Percentiles rank a stretch among this genome's conserved stretches.
phyloP scores from a whole-genome alignment of 2,888 invertebrate species.

The Sclerodermus sp. region DNA sequence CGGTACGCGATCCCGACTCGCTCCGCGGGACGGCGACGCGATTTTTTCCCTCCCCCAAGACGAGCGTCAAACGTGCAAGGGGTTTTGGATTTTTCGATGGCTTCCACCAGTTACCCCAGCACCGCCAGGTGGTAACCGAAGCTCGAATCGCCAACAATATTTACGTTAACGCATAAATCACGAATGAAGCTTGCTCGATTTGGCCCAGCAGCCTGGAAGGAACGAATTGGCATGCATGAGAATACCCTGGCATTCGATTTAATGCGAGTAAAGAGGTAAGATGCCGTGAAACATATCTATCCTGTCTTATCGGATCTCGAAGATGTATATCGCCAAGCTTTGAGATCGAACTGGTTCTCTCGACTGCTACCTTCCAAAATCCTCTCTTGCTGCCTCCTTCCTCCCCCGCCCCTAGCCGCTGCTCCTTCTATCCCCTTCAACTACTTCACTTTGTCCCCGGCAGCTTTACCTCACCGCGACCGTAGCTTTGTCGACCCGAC shows the following conservation, averaged over 20 bases:
- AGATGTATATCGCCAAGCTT: conserved; percentile 46
- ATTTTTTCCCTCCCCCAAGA: too few species aligned
- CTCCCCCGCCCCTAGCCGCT: conserved; percentile 3
- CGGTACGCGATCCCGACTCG: too few species aligned
- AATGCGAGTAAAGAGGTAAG: conserved; percentile 54
- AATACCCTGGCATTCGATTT: conserved; percentile 54
- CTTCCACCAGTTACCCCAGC: too few species aligned
- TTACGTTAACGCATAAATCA: conserved; percentile 55
- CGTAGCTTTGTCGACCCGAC: conserved; percentile 18
- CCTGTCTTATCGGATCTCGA: conserved; percentile 51
- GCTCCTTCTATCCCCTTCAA: conserved; percentile 8
- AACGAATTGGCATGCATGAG: conserved; percentile 55
- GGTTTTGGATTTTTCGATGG: too few species aligned
- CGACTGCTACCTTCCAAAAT: conserved; percentile 16
- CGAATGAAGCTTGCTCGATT: conserved; percentile 5
- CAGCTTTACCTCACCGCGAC: conserved; percentile 6
- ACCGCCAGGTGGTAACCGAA: conserved; percentile 8
- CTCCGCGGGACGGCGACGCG: too few species aligned
- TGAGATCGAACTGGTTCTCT: conserved; percentile 10
- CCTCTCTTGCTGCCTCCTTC: neutral
- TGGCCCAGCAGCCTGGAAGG: conserved; percentile 9
- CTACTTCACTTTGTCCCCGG: too few species aligned
- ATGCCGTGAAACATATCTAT: conserved; percentile 53
- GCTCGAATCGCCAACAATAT: conserved; percentile 42
- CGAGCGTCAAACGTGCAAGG: too few species aligned